These are phyloP conservation scores for Helicoverpa assulta DNA, from an alignment of 2,888 invertebrate genomes.

Conservation along the genomic window DNA sequence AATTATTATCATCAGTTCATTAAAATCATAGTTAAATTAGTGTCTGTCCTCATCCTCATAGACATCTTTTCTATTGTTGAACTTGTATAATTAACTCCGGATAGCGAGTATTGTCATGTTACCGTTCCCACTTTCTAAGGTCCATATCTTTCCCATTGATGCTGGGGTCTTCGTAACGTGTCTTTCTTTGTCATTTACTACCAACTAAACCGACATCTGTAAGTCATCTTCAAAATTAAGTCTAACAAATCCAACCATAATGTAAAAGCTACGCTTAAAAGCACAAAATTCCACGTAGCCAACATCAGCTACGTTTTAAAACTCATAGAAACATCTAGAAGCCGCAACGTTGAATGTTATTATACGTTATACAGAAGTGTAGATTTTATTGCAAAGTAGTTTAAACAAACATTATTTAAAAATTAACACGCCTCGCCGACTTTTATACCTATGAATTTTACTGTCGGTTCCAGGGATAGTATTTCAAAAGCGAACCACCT, in stretches of 20 bases:
- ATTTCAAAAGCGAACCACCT: constrained; percentile 58
- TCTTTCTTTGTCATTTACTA: too few relatives aligned
- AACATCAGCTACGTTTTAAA: not conserved
- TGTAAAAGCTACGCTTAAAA: not conserved
- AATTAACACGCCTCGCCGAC: constrained; percentile 14
- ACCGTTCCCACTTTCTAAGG: too few relatives aligned
- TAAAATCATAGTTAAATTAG: too few relatives aligned
- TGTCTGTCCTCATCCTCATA: too few relatives aligned
- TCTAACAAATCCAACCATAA: not conserved
- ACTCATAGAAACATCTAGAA: constrained; percentile 19
- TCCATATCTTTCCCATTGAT: too few relatives aligned
- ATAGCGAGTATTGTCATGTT: too few relatives aligned
- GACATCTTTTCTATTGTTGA: too few relatives aligned
- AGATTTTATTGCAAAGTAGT: constrained; percentile 23
- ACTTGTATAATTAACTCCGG: too few relatives aligned
- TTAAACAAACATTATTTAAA: constrained; percentile 30
- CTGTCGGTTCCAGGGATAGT: constrained; percentile 10
- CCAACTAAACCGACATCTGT: too few relatives aligned
- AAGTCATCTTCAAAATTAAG: too few relatives aligned
- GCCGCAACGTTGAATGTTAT: constrained; percentile 4
- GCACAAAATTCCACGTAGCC: not conserved
- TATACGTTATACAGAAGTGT: constrained; percentile 12
- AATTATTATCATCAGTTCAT: too few relatives aligned
- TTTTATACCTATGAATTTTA: constrained; percentile 17
- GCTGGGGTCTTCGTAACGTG: too few relatives aligned